Conservation (phyloP, 2,797 vertebrate species). For the Salmo trutta region DNA sequence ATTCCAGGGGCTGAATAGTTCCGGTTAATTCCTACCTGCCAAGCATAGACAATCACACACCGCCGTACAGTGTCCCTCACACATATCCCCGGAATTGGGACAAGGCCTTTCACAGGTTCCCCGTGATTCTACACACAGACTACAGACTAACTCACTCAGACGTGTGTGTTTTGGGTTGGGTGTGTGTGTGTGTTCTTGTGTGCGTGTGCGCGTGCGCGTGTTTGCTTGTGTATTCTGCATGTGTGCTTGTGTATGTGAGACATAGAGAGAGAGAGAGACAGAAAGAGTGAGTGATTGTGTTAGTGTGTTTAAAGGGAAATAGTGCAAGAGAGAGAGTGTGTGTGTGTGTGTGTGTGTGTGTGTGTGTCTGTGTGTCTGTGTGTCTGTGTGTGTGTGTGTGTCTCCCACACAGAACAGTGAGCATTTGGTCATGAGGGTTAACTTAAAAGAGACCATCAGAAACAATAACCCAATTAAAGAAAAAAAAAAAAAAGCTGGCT, state of each 20-base stretch:
- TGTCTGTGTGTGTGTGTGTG: too few species aligned
- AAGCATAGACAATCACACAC: not conserved
- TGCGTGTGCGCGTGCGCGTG: too few species aligned
- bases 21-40: not conserved
- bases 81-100: not conserved
- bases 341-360: not conserved
- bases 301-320: not conserved
- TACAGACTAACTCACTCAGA: not conserved
- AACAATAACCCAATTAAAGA: not conserved
- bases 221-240: too few species aligned
- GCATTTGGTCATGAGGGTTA: not conserved
- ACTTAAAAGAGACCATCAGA: not conserved
- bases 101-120: not conserved
- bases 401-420: not conserved
- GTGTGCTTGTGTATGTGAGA: too few species aligned
- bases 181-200: too few species aligned
- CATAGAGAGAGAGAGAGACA: too few species aligned
- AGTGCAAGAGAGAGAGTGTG: not conserved
- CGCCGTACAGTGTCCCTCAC: not conserved
- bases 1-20: constrained; percentile 1
- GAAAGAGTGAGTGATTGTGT: too few species aligned
- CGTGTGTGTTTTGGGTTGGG: too few species aligned
- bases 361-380: too few species aligned
- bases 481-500: not conserved
- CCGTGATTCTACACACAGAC: not conserved